Evolutionary conservation across 2,113 vertebrate species (phyloP).

Genomic region (Pterophyllum scalare): DNA sequence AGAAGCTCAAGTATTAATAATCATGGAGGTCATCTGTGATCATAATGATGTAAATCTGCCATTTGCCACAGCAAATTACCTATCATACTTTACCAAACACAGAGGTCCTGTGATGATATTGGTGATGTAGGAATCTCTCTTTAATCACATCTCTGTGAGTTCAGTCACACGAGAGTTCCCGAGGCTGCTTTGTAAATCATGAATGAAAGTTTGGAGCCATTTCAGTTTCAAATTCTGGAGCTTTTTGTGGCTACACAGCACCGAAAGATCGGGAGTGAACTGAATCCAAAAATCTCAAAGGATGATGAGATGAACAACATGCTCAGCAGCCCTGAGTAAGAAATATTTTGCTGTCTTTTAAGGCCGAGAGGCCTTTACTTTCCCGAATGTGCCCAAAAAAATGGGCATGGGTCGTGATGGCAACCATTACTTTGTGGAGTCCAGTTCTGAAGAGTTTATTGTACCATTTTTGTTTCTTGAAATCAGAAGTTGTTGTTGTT

Average conservation of each 20-base stretch:
- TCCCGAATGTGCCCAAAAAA: not conserved
- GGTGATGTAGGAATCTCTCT: not conserved
- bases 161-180: not conserved
- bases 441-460: not conserved
- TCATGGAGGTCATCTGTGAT: not conserved
- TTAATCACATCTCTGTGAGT: not conserved
- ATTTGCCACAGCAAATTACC: not conserved
- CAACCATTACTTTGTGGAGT: not conserved
- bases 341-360: not conserved
- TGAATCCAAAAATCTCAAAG: not conserved
- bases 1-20: not conserved
- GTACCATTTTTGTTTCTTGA: not conserved
- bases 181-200: not conserved
- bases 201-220: not conserved
- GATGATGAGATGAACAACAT: not conserved
- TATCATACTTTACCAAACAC: not conserved
- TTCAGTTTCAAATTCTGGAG: not conserved
- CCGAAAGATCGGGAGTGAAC: not conserved
- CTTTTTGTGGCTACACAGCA: not conserved
- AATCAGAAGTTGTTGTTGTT: not conserved
- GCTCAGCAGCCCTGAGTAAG: not conserved
- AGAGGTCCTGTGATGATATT: not conserved
- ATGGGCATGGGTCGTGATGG: not conserved
- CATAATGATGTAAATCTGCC: not conserved
- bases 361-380: not conserved